These are phyloP conservation scores for Cephus nigrinus DNA, from an alignment of 2,888 invertebrate genomes.

Conservation along the genomic window DNA sequence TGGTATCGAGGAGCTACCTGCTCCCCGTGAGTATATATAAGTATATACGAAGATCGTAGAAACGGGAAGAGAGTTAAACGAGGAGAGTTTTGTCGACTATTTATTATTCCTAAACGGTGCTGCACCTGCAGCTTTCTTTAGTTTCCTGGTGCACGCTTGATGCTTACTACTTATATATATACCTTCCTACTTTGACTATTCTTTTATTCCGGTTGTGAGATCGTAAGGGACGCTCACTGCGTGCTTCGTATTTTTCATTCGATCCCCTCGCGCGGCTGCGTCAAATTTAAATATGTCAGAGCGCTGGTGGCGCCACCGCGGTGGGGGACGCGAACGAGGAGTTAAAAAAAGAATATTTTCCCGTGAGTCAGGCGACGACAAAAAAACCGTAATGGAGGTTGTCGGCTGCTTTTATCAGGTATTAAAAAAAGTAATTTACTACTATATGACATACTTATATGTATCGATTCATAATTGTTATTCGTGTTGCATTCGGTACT, in stretches of 20 bases:
- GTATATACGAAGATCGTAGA: background rate
- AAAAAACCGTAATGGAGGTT: background rate
- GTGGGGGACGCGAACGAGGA: background rate
- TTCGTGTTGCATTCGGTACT: background rate
- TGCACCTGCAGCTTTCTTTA: slow-evolving; percentile 9
- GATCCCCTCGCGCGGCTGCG: background rate
- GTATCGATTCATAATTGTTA: background rate
- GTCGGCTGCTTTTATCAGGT: background rate
- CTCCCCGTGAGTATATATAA: background rate
- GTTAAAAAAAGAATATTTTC: background rate
- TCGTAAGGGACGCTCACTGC: background rate
- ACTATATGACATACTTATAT: background rate
- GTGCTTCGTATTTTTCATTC: background rate
- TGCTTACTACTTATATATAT: background rate
- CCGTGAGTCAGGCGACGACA: background rate
- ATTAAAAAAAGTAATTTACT: background rate
- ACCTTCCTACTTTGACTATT: background rate
- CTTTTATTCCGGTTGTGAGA: background rate
- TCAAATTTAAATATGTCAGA: background rate
- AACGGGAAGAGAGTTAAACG: background rate
- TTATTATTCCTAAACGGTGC: slow-evolving; percentile 18
- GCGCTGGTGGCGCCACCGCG: background rate
- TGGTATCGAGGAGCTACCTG: background rate
- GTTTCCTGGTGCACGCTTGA: background rate
- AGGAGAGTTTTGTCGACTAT: slow-evolving; percentile 15